These are phyloP conservation scores for Rhinogobius similis DNA, from an alignment of 2,113 vertebrate genomes.

Conservation along the genomic window DNA sequence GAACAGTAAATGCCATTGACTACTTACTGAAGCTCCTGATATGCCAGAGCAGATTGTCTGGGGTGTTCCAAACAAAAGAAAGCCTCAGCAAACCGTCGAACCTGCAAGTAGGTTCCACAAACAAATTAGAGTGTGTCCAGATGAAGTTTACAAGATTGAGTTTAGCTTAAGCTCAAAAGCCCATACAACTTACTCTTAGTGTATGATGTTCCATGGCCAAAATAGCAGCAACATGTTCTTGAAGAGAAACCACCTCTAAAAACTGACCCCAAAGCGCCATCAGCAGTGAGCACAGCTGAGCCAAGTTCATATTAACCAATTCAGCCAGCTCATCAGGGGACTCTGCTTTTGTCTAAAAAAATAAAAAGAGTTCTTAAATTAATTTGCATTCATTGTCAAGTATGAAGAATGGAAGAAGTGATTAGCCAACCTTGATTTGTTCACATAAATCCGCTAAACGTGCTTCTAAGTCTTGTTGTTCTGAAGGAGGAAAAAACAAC, in stretches of 20 bases:
- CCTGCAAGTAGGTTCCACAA: slow-evolving; percentile 73
- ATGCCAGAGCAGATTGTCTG: slow-evolving; percentile 93
- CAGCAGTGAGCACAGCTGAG: slow-evolving; percentile 95
- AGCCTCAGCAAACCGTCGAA: slow-evolving; percentile 96
- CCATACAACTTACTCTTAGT: slow-evolving; percentile 81
- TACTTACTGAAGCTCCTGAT: slow-evolving; percentile 96
- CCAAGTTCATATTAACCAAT: slow-evolving; percentile 98
- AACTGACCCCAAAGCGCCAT: slow-evolving; percentile 99
- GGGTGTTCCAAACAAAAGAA: slow-evolving; percentile 98
- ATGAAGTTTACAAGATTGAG: not conserved
- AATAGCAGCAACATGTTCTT: slow-evolving; percentile 86
- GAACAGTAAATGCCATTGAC: slow-evolving; percentile 1
- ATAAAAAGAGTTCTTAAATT: slow-evolving; percentile 20
- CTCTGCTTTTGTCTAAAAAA: slow-evolving; percentile 84
- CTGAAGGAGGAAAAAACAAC: slow-evolving; percentile 75
- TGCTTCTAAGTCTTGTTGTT: slow-evolving; percentile 92
- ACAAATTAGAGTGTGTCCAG: not conserved
- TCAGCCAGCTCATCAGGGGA: slow-evolving; percentile 97
- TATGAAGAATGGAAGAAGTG: not conserved
- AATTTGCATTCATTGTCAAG: not conserved
- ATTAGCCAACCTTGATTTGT: slow-evolving; percentile 88
- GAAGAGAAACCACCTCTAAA: slow-evolving; percentile 90
- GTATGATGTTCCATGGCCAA: slow-evolving; percentile 92
- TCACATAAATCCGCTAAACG: slow-evolving; percentile 92
- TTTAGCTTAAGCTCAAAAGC: not conserved